A percentile compares a stretch with the other conserved stretches of the same genome.
phyloP scores from a whole-genome alignment of 2,888 invertebrate genomes.

The Caenorhabditis imperialis region DNA sequence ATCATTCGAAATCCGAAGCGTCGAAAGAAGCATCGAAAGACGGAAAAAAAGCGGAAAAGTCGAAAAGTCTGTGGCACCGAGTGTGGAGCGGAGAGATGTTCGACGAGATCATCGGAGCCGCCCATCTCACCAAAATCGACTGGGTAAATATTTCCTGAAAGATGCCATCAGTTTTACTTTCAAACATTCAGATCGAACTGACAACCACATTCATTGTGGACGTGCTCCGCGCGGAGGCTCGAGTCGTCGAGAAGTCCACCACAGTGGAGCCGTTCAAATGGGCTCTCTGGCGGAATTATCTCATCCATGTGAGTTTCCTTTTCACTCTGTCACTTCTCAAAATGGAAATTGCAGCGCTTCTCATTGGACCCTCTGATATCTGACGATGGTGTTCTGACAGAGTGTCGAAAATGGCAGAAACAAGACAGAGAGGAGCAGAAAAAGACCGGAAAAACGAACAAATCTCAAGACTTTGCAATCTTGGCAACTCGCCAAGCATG shows the following conservation, averaged over 20 bases:
- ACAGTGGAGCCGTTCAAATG: constrained; percentile 52
- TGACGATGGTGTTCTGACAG: constrained; percentile 21
- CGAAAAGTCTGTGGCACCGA: constrained; percentile 35
- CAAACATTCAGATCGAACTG: constrained; percentile 57
- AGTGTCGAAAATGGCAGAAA: constrained; percentile 29
- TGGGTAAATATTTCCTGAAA: constrained; percentile 25
- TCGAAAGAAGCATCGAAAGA: background rate
- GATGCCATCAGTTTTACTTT: too few species aligned
- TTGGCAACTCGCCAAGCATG: constrained; percentile 6
- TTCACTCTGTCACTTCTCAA: too few species aligned
- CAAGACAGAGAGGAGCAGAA: constrained; percentile 8
- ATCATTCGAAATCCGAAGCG: constrained; percentile 25
- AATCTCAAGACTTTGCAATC: constrained; percentile 4
- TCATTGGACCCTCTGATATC: constrained; percentile 25
- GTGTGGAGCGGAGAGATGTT: constrained; percentile 54
- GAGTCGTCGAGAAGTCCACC: constrained; percentile 27
- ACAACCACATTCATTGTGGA: constrained; percentile 56
- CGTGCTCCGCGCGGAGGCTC: constrained; percentile 54
- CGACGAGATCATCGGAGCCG: constrained; percentile 44
- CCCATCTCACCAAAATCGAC: constrained; percentile 45
- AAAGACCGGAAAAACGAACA: background rate
- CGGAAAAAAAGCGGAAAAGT: background rate
- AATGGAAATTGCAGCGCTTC: constrained; percentile 32
- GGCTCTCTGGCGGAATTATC: constrained; percentile 51
- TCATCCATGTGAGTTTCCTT: constrained; percentile 49